Base-by-base conservation (phyloP, 1,140 invertebrate species). In the Notospermus geniculatus region DNA sequence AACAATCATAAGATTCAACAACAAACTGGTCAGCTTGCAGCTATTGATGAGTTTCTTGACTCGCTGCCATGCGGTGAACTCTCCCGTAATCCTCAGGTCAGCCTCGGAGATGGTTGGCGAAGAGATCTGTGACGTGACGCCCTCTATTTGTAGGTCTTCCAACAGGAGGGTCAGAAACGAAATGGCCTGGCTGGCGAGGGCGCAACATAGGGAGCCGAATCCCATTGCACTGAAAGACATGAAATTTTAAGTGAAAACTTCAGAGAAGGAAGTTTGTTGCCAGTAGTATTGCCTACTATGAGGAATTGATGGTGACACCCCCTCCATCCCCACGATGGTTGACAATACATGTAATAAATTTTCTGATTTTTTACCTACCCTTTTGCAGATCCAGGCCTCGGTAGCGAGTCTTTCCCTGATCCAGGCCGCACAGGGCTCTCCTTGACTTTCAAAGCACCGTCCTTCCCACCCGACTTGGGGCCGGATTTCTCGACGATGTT, bases 1-100 rank as follows among this genome's bases (percentile, higher is more conserved):
- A 25, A 93, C 90, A 2, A 91, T 90, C 7, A 92, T 90, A 41
- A 96, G 75, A 65, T 91, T 91, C 66, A 94, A 92, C 5, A 96
- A 80, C 1, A 96, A 81, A 80, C 94, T 89, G 74, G 88, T 89
- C 2, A 91, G 73, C 50, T 88, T 86, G 27, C 89, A 84, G 29
- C 87, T 84, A 61, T 83, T 82, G 41, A 89, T 83, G 45, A 91
- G 83, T 17, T 86, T 85, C 1, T 86, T 85, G 0, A 88, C 84
- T 64, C 90, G 79, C 70, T 90, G 86, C 58, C 88, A 83, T 11
- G 89, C 89, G 39, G 86, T 85, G 60, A 85, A 85, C 5, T 85
- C 53, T 22, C 84, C 84, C n/a, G 39, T 32, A n/a, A 67, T 52
- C 13, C 41, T 30, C 27, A 67, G 19, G 9, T 50, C 64, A 1